Evolutionary conservation across 2,113 vertebrate genomes (phyloP), one percentile per base, ranked within the genome.

Genomic region (Petrocephalus microphthalmus): DNA sequence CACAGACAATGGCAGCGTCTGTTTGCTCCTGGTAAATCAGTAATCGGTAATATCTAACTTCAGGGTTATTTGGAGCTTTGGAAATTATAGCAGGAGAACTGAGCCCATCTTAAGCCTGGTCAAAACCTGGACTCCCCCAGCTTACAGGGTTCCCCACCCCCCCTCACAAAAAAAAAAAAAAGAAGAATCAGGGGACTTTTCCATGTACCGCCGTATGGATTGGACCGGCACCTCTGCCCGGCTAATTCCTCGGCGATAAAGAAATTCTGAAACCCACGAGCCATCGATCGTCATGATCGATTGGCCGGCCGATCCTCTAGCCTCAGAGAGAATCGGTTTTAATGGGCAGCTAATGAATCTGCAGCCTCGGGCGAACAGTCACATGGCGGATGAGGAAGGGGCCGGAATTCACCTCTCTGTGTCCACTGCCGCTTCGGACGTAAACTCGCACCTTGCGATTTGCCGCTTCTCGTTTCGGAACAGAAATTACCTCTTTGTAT

Each of bases 21-120:
- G 84, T 85, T 85, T 85, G 52, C 84, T 85, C 52, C 49, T 54
- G 84, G 84, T 85, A 85, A 85, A 85, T 85, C 84, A 85, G 84
- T 85, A 54, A 85, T 85, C 51, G 29, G 84, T 56, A 85, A 85
- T 85, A 33, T 85, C 51, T 85, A 85, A 85, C 84, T 85, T 53
- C 52, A 33, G 84, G 84, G 84, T 25, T 54, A 25, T 85, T 54
- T n/a, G 52, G 15, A 52, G 7, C 49, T 19, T 52, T 33, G 84
- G 84, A 85, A 85, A 85, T 54, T 52, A 85, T 85, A 85, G 6
- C 47, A 42, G 82, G 71, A 78, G 71, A 42, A 78, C 29, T 78
- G 71, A 78, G 71, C 71, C 71, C 2, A 78, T 29, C 33, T 42
- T 78, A 49, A 49, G 33, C 81, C 45, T 22, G 52, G 84, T 56